A percentile compares a stretch with the other conserved stretches of the same genome.
Evolutionary conservation across 1,140 invertebrate species (phyloP).

Genomic region (Diachasmimorpha longicaudata): DNA sequence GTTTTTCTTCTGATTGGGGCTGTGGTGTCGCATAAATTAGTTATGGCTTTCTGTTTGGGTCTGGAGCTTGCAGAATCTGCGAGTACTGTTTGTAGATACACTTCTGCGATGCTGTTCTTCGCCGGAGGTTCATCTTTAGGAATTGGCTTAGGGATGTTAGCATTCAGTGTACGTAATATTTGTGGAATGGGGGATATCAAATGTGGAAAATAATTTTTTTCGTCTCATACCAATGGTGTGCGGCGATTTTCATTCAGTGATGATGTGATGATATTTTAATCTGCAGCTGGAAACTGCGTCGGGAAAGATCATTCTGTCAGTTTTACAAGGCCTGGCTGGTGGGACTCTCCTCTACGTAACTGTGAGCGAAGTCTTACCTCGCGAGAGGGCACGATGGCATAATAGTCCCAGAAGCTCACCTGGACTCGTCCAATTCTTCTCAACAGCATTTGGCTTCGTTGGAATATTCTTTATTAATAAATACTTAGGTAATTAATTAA

Average conservation of each 20-base stretch:
- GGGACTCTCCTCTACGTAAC: constrained; percentile 93
- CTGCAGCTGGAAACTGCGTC: constrained; percentile 30
- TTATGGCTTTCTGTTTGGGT: constrained; percentile 80
- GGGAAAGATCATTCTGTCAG: constrained; percentile 29
- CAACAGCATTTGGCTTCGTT: constrained; percentile 66
- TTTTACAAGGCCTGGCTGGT: constrained; percentile 77
- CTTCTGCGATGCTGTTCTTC: constrained; percentile 70
- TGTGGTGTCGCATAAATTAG: constrained; percentile 77
- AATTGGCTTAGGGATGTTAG: constrained; percentile 68
- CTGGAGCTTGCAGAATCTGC: constrained; percentile 69
- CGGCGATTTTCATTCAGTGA: not conserved
- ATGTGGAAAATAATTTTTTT: too few species aligned
- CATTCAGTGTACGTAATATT: constrained; percentile 39
- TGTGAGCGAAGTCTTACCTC: constrained; percentile 88
- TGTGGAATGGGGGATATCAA: not conserved
- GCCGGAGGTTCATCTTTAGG: constrained; percentile 71
- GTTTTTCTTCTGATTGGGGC: constrained; percentile 73
- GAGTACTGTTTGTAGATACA: constrained; percentile 59
- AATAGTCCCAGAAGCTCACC: constrained; percentile 59
- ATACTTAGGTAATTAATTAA: constrained; percentile 53
- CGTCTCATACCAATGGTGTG: too few species aligned
- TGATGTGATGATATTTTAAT: not conserved
- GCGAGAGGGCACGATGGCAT: constrained; percentile 76
- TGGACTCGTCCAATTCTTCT: constrained; percentile 68
- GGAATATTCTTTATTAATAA: constrained; percentile 67